Evolutionary conservation across 2,797 vertebrate genomes (phyloP).

Genomic region (Smutsia gigantea): DNA sequence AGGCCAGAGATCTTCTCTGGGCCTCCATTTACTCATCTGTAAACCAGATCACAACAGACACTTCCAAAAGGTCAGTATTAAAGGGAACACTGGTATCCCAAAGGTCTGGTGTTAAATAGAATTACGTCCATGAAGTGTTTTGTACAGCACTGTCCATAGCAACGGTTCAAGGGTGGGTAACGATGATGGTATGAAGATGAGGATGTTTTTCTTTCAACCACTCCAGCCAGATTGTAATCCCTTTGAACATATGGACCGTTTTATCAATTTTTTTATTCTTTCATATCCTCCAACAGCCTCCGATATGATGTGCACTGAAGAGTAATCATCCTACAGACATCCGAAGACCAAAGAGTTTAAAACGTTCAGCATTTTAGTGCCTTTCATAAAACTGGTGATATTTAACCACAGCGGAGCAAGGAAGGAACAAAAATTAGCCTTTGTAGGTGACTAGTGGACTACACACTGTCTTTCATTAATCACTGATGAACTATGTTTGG

Average conservation of each 20-base stretch:
- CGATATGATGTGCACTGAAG: not conserved
- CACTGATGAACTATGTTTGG: not conserved
- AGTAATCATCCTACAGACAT: not conserved
- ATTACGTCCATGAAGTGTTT: not conserved
- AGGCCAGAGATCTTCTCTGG: not conserved
- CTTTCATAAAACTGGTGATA: conserved; percentile 30
- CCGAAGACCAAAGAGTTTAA: not conserved
- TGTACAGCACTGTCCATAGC: not conserved
- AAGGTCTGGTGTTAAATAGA: not conserved
- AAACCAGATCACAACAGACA: not conserved
- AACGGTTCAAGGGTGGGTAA: not conserved
- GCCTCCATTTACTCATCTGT: not conserved
- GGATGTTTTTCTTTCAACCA: not conserved
- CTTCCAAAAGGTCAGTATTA: not conserved
- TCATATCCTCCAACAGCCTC: not conserved
- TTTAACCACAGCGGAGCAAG: not conserved
- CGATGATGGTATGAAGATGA: not conserved
- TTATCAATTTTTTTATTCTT: not conserved
- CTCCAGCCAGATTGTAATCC: not conserved
- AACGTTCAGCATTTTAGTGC: not conserved
- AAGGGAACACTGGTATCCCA: too few species aligned
- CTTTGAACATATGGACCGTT: not conserved
- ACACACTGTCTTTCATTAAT: not conserved
- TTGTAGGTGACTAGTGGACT: not conserved
- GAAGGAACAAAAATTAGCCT: not conserved